Base-by-base conservation (phyloP, 2,888 invertebrate species). In the Gymnoscelis rufifasciata region DNA sequence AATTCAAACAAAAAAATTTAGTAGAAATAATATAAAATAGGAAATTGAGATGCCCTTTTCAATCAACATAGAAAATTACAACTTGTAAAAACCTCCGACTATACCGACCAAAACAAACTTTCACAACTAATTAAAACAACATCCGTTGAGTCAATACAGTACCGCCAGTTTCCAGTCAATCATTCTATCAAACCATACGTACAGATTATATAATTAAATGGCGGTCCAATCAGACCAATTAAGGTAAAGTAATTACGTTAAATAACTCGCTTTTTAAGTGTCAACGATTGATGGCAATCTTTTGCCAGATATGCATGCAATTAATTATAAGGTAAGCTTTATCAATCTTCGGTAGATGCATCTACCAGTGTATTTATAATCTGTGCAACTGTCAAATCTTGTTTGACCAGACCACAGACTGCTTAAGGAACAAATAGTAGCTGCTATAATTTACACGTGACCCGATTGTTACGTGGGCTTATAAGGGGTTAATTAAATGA, bases 151-250 rank as follows among this genome's bases (percentile, higher is more conserved):
- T 48, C 52, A 47, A 39, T 46, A 43, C 29, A 29, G 47, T 43
- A 41, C 38, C 41, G 47, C 47, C 52, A 53, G 54, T 52, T n/a
- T 54, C 54, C 49, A 56, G 38, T 54, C 60, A 61, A 61, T 61
- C 60, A 57, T 55, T 48, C 49, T 38, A 57, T 59, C 56, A 61
- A 57, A 56, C 49, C 60, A 36, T 61, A 51, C 28, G 47, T 50
- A 55, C 45, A 39, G 50, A 52, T 57, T 57, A 53, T 54, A 51
- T 49, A 45, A 44, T 51, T 51, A 52, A 52, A 55, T 55, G 50
- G 48, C 48, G 48, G 44, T 38, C 39, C 50, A 54, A 54, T 57
- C 52, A 54, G 47, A 38, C 42, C 54, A 48, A 54, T 54, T 56
- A 54, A 35, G 13, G 30, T 10, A 7, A 51, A 43, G 38, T 48